Evolutionary conservation across 64 coral and sea anemone genomes (phyloP), one percentile per base, ranked within the genome.

Genomic region (Dendrophyllia cribrosa): DNA sequence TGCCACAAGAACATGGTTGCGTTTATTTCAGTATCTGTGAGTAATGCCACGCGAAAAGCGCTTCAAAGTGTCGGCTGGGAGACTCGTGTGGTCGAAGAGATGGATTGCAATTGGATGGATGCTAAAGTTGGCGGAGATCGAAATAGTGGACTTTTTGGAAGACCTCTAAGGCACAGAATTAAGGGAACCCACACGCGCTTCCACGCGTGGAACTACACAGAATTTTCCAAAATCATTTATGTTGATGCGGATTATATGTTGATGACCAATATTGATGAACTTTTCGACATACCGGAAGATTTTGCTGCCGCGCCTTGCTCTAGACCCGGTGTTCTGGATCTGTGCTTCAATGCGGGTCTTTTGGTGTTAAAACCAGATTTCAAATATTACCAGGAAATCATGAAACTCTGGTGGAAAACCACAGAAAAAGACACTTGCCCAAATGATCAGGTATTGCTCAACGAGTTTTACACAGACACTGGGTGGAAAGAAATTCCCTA

Each of bases 81-180:
- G 10, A 72, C 88, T 47, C 91, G 64, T 17, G 52, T 91, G 70
- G 94, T 99, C 55, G 87, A 83, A 53, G 94, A 87, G 19, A 93
- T 99, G 90, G 91, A 99, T 48, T 96, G 97, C 52, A 45, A 93
- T 14, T 99, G 97, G 97, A 93, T 99, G 82, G 94, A 99, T 43
- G 34, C 24, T 47, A 91, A 87, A 74, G 24, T 93, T 52, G 88
- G 97, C 3, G 82, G 61, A 88, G 84, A 66, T 77, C 82, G 62
- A 67, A 86, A 77, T 11, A 58, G 52, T 9, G 67, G 50, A 9
- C 34, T 74, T 4, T 59, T 73, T 74, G 49, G 43, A 87, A 59
- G n/a, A 43, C 22, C 55, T 17, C 82, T 43, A 17, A 50, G 48
- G 1, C 17, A 13, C 15, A 82, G 22, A 67, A 55, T 82, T 62